Conservation (phyloP, 92 coral and sea anemone genomes). For the Epizoanthus rinbou region DNA sequence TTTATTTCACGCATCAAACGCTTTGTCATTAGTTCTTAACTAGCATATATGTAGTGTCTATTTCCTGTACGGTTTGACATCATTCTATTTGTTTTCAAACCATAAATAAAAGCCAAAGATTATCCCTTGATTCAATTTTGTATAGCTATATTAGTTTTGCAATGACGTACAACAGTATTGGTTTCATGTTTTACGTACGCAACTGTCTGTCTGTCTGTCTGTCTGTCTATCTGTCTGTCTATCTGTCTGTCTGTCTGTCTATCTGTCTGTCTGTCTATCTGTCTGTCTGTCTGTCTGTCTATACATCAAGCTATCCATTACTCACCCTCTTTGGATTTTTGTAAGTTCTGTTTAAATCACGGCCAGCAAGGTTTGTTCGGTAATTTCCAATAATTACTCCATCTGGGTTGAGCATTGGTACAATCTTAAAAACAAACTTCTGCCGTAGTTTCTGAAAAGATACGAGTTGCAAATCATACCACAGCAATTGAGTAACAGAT, state of each 20-base stretch:
- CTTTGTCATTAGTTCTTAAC: background rate
- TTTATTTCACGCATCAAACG: background rate
- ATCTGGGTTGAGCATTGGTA: conserved; percentile 98
- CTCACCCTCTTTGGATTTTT: conserved; percentile 90
- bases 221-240: background rate
- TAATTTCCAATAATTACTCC: conserved; percentile 98
- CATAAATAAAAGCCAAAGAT: no score
- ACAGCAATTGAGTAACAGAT: no score
- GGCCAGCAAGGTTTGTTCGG: conserved; percentile 93
- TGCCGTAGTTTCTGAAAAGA: conserved; percentile 79
- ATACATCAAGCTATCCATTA: background rate
- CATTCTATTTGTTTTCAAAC: no score
- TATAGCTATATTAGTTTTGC: no score
- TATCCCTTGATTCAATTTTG: no score
- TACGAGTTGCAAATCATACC: background rate
- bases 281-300: background rate
- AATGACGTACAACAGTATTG: no score
- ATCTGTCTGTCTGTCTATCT: background rate
- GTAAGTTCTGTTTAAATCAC: conserved; percentile 95
- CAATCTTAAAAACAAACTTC: conserved; percentile 92
- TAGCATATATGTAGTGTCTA: no score
- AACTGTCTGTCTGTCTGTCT: background rate
- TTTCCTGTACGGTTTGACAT: no score
- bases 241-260: no score
- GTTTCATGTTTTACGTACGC: no score